Base-by-base conservation (phyloP, 2,113 vertebrate genomes). In the Anhinga rufa region DNA sequence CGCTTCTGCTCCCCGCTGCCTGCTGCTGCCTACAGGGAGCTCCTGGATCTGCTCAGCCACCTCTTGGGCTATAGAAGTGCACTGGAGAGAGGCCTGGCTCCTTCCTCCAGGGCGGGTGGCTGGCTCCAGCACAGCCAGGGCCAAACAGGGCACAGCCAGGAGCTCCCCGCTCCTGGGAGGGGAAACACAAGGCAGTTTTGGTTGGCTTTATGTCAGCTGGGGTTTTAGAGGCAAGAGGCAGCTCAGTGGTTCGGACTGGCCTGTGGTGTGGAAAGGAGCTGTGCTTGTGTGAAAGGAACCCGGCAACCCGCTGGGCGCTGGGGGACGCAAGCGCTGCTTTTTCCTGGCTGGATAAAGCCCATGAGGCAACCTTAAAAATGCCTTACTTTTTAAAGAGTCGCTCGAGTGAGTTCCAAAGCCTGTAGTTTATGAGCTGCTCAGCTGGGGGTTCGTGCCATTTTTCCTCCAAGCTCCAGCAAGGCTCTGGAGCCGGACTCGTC, bases 141-240 rank as follows among this genome's bases (percentile, higher is more conserved):
- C 16, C 22, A 28, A 62, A 25, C 69, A 76, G 52, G 46, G 82
- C 82, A 68, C 70, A 74, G 60, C 20, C 64, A 44, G 69, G 64
- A 65, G 52, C 76, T 68, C 26, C 46, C 61, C 65, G 49, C n/a
- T 83, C 58, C 60, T 4, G 2, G 29, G 34, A 64, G 5, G 48
- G n/a, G 26, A 84, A 54, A 19, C 0, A 0, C 15, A 4, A 12
- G 25, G 11, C 1, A 3, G 34, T 57, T 81, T 26, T n/a, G 46
- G 5, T 21, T 76, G 60, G 18, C 40, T 88, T 85, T 40, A 4
- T 54, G 69, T 65, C 60, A 79, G 55, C n/a, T 74, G 77, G 34
- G 20, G 25, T 36, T 48, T 19, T 36, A 32, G 18, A 58, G 76
- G 42, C 16, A 36, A 65, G 75, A 48, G 71, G 76, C 38, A 70